These are phyloP conservation scores for Pandion haliaetus DNA, from an alignment of 2,113 vertebrate genomes.

Conservation along the genomic window DNA sequence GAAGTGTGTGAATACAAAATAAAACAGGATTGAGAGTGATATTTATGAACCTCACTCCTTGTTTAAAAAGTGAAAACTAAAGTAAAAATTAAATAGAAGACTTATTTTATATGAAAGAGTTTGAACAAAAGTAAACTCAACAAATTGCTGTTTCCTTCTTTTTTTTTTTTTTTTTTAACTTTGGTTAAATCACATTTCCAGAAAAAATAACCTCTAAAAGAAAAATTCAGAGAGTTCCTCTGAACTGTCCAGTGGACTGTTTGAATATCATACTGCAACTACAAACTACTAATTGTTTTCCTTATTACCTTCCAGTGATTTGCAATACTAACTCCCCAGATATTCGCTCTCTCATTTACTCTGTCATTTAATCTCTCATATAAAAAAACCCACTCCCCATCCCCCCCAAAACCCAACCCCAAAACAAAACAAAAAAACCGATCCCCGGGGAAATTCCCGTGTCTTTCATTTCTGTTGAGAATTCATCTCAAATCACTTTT, in stretches of 20 bases:
- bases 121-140: background rate
- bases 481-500: background rate
- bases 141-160: fast-evolving
- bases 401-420: no score
- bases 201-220: background rate
- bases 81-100: background rate
- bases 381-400: background rate
- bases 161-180: background rate
- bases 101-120: background rate
- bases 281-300: background rate
- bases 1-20: background rate
- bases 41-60: background rate
- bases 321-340: background rate
- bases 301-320: background rate
- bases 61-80: background rate
- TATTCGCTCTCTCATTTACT: background rate
- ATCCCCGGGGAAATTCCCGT: fast-evolving
- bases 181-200: background rate
- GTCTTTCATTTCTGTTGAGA: background rate
- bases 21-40: background rate
- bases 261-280: background rate
- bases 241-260: background rate
- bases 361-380: background rate
- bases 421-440: no score
- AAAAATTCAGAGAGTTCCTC: background rate